Evolutionary conservation across 2,888 invertebrate genomes (phyloP).

Genomic region (Chloroclysta siterata): DNA sequence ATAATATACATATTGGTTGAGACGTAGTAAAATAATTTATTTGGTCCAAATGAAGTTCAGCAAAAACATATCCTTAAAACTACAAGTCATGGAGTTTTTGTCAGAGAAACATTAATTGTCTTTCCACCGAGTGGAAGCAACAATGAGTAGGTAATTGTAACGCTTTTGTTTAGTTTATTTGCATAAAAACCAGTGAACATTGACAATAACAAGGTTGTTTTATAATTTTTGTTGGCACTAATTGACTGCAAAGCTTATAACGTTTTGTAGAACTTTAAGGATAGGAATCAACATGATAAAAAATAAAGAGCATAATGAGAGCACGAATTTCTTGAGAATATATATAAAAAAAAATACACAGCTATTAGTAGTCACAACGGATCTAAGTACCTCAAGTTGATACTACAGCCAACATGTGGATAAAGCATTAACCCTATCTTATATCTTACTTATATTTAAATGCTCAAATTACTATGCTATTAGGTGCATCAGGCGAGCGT

Average conservation of each 20-base stretch:
- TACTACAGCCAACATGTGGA: too few relatives aligned
- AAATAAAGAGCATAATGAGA: neutral
- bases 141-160: conserved; percentile 44
- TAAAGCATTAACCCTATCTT: too few relatives aligned
- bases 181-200: conserved; percentile 47
- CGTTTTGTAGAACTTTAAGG: neutral
- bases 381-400: too few relatives aligned
- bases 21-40: conserved; percentile 24
- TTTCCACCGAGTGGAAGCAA: conserved; percentile 35
- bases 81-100: conserved; percentile 34
- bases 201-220: conserved; percentile 40
- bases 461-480: too few relatives aligned
- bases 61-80: conserved; percentile 29
- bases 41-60: conserved; percentile 9
- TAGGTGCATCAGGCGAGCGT: too few relatives aligned
- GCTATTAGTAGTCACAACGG: too few relatives aligned
- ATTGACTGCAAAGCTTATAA: neutral
- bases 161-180: conserved; percentile 45
- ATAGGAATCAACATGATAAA: neutral
- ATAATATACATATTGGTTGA: conserved; percentile 4
- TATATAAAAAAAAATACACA: too few relatives aligned
- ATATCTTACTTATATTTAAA: too few relatives aligned
- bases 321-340: neutral
- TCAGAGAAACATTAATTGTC: conserved; percentile 37
- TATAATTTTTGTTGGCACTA: conserved; percentile 23